A percentile compares a stretch with the other conserved stretches of the same genome.
These are phyloP conservation scores for Drosophila fulvimacula DNA, from an alignment of 2,888 invertebrate species.

Conservation along the genomic window DNA sequence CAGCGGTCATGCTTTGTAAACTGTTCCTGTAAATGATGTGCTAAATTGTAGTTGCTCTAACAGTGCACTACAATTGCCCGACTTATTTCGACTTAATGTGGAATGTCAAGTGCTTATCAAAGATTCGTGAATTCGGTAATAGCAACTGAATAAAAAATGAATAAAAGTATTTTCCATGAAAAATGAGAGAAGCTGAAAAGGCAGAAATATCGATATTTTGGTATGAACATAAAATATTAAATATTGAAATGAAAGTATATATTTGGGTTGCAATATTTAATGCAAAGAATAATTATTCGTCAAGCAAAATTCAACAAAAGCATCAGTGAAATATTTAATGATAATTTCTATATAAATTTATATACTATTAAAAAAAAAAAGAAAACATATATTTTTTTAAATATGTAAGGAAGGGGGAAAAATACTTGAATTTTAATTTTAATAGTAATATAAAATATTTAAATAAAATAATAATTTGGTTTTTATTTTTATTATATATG, in stretches of 20 bases:
- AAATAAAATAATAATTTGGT: no score
- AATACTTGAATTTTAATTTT: no score
- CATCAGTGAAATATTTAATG: neutral
- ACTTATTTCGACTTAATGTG: constrained; percentile 12
- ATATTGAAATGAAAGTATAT: neutral
- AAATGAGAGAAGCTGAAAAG: neutral
- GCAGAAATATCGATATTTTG: neutral
- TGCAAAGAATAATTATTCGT: neutral
- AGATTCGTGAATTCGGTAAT: constrained; percentile 5
- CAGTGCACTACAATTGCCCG: constrained; percentile 18
- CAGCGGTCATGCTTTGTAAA: constrained; percentile 41
- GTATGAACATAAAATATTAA: neutral
- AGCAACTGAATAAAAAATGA: neutral
- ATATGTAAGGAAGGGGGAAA: no score
- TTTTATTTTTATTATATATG: neutral
- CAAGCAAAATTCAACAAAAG: neutral
- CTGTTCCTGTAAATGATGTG: constrained; percentile 62
- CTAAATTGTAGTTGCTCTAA: constrained; percentile 54
- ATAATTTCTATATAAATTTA: neutral
- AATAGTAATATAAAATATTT: no score
- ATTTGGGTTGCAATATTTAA: neutral
- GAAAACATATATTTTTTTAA: no score
- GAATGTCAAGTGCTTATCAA: constrained; percentile 15
- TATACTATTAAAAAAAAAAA: no score
- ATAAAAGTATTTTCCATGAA: neutral